phyloP scores from a whole-genome alignment of 2,113 vertebrate genomes.

The Neolamprologus caudopunctatus region DNA sequence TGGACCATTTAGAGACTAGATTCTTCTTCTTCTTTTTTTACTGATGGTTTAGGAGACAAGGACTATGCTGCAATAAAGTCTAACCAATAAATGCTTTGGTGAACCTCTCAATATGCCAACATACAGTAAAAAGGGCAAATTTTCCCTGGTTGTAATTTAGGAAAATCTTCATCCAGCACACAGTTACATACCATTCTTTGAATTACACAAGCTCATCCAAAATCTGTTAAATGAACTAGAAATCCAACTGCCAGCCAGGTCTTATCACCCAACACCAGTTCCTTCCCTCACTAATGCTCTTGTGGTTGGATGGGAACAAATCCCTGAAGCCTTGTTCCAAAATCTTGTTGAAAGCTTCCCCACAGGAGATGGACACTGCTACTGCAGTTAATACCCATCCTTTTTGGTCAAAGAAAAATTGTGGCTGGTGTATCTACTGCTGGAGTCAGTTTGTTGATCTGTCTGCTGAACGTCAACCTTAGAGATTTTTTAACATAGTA shows the following conservation, averaged over 20 bases:
- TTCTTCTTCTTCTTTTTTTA: not conserved
- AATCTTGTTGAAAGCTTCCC: not conserved
- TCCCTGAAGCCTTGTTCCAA: not conserved
- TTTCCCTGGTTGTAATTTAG: not conserved
- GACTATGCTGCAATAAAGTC: not conserved
- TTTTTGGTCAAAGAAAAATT: not conserved
- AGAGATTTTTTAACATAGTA: not conserved
- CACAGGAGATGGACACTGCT: not conserved
- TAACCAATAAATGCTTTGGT: not conserved
- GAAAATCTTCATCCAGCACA: not conserved
- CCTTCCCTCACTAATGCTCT: not conserved
- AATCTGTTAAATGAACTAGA: not conserved
- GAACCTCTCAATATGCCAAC: not conserved
- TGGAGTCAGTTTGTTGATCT: not conserved
- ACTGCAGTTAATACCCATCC: not conserved
- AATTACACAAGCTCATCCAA: not conserved
- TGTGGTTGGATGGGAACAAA: not conserved
- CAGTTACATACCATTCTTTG: not conserved
- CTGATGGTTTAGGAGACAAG: not conserved
- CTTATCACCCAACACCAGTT: not conserved
- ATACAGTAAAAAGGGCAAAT: not conserved
- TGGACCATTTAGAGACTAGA: slow-evolving; percentile 23
- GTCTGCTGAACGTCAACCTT: not conserved
- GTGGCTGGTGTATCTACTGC: not conserved
- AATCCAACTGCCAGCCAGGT: not conserved